Base-by-base conservation (phyloP, 2,888 invertebrate genomes). In the Cephus spinipes region DNA sequence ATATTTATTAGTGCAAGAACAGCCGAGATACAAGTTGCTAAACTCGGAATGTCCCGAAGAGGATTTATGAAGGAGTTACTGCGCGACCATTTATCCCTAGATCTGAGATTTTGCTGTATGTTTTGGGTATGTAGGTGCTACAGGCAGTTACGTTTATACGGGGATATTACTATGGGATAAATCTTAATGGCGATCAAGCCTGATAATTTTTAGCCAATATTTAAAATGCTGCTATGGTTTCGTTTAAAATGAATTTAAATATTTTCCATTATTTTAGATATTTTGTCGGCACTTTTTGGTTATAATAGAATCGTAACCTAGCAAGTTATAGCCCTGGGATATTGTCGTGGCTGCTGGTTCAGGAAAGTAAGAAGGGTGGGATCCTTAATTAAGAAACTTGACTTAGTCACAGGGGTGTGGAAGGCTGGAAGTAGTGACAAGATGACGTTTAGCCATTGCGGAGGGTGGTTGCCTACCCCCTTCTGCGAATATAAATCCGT, bases 341-440 rank as follows among this genome's bases (percentile, higher is more conserved):
- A 69, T 69, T 69, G 69, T 69, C 69, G n/a, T 12, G 32, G 32
- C 30, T 30, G 32, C 30, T 30, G 30, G 30, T 69, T 32, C 30
- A 69, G 30, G 30, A 30, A 12, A 31, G 30, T 69, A 69, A 74
- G 36, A 4, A 69, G 80, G 78, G 81, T 80, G 77, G 82, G 80
- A 81, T 83, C 79, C 84, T 85, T 87, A 85, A 87, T 87, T 86
- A 87, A 88, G 87, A 85, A 88, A 86, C 84, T 87, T 86, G 85
- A 87, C 83, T 85, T 81, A 78, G 79, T 79, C 80, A 77, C 81
- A 80, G 69, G 80, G 75, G 69, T 76, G 77, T 76, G 79, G 79
- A 81, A 81, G 15, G 23, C 40, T 81, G 80, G 81, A 81, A 81
- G 75, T 68, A 74, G 68, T 80, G 79, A 81, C 82, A 80, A 79